Percentiles rank a stretch among this genome's conserved stretches.
These are phyloP conservation scores for Sebastes hopkinsi DNA, from an alignment of 2,797 vertebrate genomes.

Conservation along the genomic window DNA sequence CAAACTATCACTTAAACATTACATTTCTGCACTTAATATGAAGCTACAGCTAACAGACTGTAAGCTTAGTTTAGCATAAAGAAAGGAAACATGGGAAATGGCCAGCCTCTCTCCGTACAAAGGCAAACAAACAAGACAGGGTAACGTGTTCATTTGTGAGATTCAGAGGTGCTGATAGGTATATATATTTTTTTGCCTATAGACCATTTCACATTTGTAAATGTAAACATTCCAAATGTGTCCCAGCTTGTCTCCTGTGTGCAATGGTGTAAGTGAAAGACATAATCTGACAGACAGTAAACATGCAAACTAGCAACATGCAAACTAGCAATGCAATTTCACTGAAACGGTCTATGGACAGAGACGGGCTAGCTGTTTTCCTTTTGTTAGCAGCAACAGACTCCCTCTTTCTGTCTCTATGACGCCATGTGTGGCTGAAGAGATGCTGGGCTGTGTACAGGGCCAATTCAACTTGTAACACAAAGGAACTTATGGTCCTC, in stretches of 20 bases:
- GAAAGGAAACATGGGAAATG: neutral
- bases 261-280: too few species aligned
- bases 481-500: neutral
- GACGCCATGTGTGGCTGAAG: constrained; percentile 51
- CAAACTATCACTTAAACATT: neutral
- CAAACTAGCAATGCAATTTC: neutral
- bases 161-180: neutral
- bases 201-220: too few species aligned
- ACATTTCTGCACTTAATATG: neutral
- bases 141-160: neutral
- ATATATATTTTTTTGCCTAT: too few species aligned
- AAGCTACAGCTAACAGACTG: neutral
- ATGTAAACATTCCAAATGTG: too few species aligned
- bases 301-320: neutral
- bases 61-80: neutral
- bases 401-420: constrained; percentile 39
- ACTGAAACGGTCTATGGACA: neutral
- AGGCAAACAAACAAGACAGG: neutral
- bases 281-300: too few species aligned
- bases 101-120: neutral
- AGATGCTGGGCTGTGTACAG: constrained; percentile 8
- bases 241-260: too few species aligned
- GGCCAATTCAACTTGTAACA: neutral
- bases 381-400: neutral
- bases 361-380: too few species aligned